phyloP scores from a whole-genome alignment of 2,888 invertebrate species.

The Meganola albula region DNA sequence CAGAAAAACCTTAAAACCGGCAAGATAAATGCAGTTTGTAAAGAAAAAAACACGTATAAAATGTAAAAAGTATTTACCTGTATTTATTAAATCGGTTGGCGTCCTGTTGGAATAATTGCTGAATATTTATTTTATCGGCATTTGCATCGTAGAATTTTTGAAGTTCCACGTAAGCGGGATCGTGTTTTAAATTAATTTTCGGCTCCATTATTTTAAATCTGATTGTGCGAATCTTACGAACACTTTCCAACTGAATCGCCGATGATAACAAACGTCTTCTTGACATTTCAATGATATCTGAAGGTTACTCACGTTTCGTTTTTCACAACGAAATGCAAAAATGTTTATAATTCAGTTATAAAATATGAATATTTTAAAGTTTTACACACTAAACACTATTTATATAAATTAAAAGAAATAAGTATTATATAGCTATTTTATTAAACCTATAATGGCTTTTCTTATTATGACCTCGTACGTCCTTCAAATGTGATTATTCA shows the following conservation, averaged over 20 bases:
- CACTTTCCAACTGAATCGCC: conserved; percentile 37
- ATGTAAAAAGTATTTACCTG: conserved; percentile 80
- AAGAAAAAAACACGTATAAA: conserved; percentile 15
- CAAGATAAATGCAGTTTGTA: conserved; percentile 1
- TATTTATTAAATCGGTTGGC: conserved; percentile 90
- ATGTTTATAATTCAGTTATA: no score
- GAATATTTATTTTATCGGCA: conserved; percentile 87
- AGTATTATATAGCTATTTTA: no score
- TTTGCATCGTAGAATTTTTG: conserved; percentile 84
- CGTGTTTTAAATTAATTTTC: conserved; percentile 67
- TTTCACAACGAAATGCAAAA: conserved; percentile 8
- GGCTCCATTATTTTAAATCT: conserved; percentile 57
- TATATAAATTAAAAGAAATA: no score
- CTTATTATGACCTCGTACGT: no score
- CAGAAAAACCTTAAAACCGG: no score
- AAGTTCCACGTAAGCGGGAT: conserved; percentile 85
- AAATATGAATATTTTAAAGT: no score
- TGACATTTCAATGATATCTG: conserved; percentile 72
- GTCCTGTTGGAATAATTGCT: conserved; percentile 88
- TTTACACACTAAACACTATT: no score
- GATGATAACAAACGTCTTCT: conserved; percentile 62
- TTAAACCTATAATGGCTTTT: no score
- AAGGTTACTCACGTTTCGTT: conserved; percentile 65
- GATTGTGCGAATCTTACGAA: conserved; percentile 36
- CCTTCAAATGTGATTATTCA: no score